Percentiles rank a stretch among this genome's conserved stretches.
Evolutionary conservation across 2,888 invertebrate genomes (phyloP).

Genomic region (Cabera pusaria): DNA sequence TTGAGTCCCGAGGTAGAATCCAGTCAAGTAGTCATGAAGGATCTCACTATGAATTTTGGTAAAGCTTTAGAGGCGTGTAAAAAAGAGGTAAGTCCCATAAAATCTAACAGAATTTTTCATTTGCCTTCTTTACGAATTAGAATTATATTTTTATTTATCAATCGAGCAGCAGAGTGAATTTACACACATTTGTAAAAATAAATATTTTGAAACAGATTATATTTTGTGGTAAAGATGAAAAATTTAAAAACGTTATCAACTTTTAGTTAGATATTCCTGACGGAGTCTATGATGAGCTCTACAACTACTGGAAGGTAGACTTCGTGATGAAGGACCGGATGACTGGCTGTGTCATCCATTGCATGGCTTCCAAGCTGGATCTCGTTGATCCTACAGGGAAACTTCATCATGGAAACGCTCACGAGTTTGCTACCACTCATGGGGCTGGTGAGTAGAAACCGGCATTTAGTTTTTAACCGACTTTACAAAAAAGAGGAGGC

Average conservation of each 20-base stretch:
- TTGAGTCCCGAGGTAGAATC: slow-evolving; percentile 2
- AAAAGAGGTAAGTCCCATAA: slow-evolving; percentile 23
- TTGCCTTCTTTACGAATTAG: no score
- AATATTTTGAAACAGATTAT: no score
- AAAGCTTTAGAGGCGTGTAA: slow-evolving; percentile 22
- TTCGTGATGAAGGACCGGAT: slow-evolving; percentile 42
- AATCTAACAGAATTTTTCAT: no score
- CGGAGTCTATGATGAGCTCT: slow-evolving; percentile 44
- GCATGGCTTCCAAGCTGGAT: slow-evolving; percentile 59
- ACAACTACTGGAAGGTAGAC: slow-evolving; percentile 58
- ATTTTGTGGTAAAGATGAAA: no score
- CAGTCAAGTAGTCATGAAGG: slow-evolving; percentile 10
- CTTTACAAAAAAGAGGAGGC: no score
- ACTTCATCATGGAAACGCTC: slow-evolving; percentile 62
- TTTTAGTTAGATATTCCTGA: slow-evolving; percentile 49
- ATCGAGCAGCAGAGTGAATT: no score
- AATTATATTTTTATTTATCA: no score
- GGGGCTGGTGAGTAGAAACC: slow-evolving; percentile 56
- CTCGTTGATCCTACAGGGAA: slow-evolving; percentile 54
- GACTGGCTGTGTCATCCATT: slow-evolving; percentile 62
- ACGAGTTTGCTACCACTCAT: slow-evolving; percentile 57
- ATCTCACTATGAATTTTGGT: slow-evolving; percentile 21
- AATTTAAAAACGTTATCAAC: no score
- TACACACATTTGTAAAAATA: no score
- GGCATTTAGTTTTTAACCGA: no score